A percentile compares a stretch with the other conserved stretches of the same genome.
Conservation (phyloP, 2,797 vertebrate species). For the Amblyraja radiata region DNA sequence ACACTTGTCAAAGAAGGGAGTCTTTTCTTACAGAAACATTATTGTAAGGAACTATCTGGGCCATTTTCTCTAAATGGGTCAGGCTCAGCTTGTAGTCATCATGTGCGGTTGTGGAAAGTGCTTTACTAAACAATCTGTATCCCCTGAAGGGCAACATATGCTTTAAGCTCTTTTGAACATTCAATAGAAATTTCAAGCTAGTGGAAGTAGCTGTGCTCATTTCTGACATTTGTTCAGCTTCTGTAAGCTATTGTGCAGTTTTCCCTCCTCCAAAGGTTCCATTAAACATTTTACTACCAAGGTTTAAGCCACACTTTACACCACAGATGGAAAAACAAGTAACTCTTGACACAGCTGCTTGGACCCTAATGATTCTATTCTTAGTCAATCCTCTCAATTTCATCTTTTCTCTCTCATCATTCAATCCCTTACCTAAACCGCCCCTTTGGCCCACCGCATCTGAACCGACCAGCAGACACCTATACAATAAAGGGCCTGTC, state of each 20-base stretch:
- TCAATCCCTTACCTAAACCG: too few relatives aligned
- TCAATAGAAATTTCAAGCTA: neutral
- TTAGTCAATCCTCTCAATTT: too few relatives aligned
- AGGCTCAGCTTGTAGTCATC: neutral
- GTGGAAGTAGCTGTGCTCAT: neutral
- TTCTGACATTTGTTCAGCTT: neutral
- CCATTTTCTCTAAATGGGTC: constrained; percentile 25
- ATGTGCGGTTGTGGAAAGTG: neutral
- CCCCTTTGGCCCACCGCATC: too few relatives aligned
- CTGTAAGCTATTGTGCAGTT: constrained; percentile 1
- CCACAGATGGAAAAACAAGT: neutral
- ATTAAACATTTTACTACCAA: neutral
- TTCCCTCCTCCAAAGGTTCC: neutral
- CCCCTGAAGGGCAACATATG: neutral
- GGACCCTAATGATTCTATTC: neutral
- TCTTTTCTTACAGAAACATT: constrained; percentile 13
- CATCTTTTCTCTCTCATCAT: too few relatives aligned
- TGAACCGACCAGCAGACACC: too few relatives aligned
- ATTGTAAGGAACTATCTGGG: neutral
- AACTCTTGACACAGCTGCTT: neutral
- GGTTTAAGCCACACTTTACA: neutral
- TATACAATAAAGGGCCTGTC: too few relatives aligned
- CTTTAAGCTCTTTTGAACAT: constrained; percentile 11
- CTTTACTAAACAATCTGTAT: constrained; percentile 33
- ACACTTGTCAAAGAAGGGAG: constrained; percentile 11